Evolutionary conservation across 2,797 vertebrate genomes (phyloP), one percentile per base, ranked within the genome.

Genomic region (Erpetoichthys calabaricus): DNA sequence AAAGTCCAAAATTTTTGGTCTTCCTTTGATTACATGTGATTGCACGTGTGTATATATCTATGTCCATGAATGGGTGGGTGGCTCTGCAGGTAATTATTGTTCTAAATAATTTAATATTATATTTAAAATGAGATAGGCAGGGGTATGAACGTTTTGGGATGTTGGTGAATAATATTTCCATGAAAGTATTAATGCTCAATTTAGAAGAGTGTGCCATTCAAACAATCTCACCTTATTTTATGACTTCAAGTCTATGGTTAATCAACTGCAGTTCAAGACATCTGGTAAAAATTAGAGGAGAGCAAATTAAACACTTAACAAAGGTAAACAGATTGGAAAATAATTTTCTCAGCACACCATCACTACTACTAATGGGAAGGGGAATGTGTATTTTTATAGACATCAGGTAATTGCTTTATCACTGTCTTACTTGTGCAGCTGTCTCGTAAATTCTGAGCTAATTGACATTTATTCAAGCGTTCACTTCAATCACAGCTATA

Each of bases 391-490:
- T 64, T 59, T 66, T 69, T 67, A 74, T 65, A 47, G 62, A 63
- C 53, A 61, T 51, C 53, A 64, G 66, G 61, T 67, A 62, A 73
- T 73, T 59, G 47, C 53, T 53, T 56, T 43, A 52, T 65, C 60
- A 5, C 43, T 56, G 8, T 47, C 42, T 56, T 54, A 7, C 51
- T 50, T 4, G 7, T 45, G 42, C 55, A 63, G 55, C 63, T 68
- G 56, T 46, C 68, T 65, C 62, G 55, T 66, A 65, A 69, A 67
- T 69, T 53, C 44, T 51, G 51, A 55, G 65, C 63, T 68, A 67
- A 73, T 73, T 73, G 74, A 73, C 65, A 68, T 69, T 65, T 69
- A 70, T 63, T 63, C 60, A 43, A 56, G 51, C 10, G 5, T 51
- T 53, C 64, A 62, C 70, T 72, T 65, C 64, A 9, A 57, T 67